Evolutionary conservation across 1,140 invertebrate species (phyloP).

Genomic region (Chelonus insularis): DNA sequence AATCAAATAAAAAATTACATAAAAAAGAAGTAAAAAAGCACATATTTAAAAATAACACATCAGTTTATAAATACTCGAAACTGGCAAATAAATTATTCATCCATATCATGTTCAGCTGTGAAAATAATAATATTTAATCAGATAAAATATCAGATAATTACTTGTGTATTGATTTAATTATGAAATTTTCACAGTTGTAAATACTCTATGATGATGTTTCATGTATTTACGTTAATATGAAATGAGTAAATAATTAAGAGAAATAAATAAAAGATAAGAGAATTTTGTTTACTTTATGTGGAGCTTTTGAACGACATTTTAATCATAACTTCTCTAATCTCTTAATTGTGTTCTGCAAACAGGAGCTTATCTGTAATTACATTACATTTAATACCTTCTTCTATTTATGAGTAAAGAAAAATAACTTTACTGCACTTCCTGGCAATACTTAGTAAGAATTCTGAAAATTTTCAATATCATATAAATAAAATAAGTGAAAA

Average conservation of each 20-base stretch:
- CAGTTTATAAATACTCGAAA: too few relatives aligned
- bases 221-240: neutral
- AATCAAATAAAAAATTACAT: too few relatives aligned
- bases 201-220: too few relatives aligned
- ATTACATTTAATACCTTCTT: constrained; percentile 17
- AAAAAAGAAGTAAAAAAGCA: too few relatives aligned
- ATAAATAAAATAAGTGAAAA: too few relatives aligned
- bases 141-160: too few relatives aligned
- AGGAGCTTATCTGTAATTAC: constrained; percentile 33
- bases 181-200: too few relatives aligned
- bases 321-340: constrained; percentile 31
- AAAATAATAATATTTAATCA: too few relatives aligned
- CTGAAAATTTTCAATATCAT: neutral
- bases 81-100: too few relatives aligned
- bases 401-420: neutral
- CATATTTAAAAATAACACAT: too few relatives aligned
- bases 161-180: too few relatives aligned
- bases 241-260: constrained; percentile 1
- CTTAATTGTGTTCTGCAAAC: constrained; percentile 33
- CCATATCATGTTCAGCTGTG: too few relatives aligned
- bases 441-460: constrained; percentile 7
- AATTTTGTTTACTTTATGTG: constrained; percentile 16
- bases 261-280: neutral
- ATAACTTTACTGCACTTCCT: neutral
- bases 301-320: constrained; percentile 14